A percentile compares a stretch with the other conserved stretches of the same genome.
Evolutionary conservation across 2,888 invertebrate genomes (phyloP).

Genomic region (Eulithis prunata): DNA sequence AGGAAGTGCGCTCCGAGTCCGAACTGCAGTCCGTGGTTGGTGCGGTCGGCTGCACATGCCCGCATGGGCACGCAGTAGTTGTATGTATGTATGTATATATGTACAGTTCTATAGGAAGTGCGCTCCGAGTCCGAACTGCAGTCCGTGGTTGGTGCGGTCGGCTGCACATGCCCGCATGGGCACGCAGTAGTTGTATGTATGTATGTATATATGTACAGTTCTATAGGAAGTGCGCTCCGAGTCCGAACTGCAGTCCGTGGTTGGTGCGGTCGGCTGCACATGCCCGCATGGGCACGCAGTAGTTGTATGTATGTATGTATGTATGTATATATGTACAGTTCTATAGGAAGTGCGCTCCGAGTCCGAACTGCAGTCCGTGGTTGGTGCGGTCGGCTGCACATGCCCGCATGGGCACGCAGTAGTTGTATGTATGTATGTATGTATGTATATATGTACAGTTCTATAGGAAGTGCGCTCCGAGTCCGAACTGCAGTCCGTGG

Average conservation of each 20-base stretch:
- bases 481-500: constrained; percentile 93
- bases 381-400: constrained; percentile 85
- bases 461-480: constrained; percentile 86
- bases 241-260: constrained; percentile 93
- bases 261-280: constrained; percentile 85
- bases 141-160: constrained; percentile 87
- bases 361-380: constrained; percentile 93
- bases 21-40: constrained; percentile 90
- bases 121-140: constrained; percentile 94
- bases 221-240: constrained; percentile 86
- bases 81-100: neutral
- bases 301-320: constrained; percentile 87
- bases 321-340: too few relatives aligned
- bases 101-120: constrained; percentile 63
- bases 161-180: constrained; percentile 87
- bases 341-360: constrained; percentile 86
- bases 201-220: too few relatives aligned
- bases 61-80: constrained; percentile 95
- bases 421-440: constrained; percentile 87
- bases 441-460: too few relatives aligned
- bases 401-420: constrained; percentile 91
- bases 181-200: constrained; percentile 90
- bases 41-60: constrained; percentile 85
- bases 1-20: constrained; percentile 89
- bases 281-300: constrained; percentile 91